A percentile compares a stretch with the other conserved stretches of the same genome.
phyloP scores from a whole-genome alignment of 2,888 invertebrate genomes.

The Gisinianus flammeolus region DNA sequence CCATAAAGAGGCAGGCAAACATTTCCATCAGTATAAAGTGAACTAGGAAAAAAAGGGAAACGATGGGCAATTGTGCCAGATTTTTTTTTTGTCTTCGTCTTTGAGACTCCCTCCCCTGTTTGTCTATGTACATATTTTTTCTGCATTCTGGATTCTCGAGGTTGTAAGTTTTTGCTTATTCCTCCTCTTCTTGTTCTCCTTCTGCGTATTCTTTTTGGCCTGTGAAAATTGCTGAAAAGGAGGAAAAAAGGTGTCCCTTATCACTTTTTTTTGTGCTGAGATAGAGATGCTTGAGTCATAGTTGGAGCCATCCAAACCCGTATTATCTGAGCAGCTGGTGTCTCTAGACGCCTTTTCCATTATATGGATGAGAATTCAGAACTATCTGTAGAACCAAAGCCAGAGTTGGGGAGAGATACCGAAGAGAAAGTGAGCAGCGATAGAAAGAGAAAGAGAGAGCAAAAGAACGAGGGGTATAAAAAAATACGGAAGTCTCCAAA shows the following conservation, averaged over 20 bases:
- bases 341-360: constrained; percentile 28
- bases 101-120: not conserved
- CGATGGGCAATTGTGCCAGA: constrained; percentile 13
- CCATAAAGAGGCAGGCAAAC: not conserved
- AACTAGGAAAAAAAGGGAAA: not conserved
- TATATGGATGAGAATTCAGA: constrained; percentile 31
- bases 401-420: not conserved
- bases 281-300: constrained; percentile 5
- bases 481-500: constrained; percentile 13
- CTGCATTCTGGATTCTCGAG: not conserved
- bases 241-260: constrained; percentile 24
- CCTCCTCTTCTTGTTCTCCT: too few species aligned
- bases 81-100: not conserved
- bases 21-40: not conserved
- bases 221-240: not conserved
- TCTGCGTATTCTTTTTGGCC: too few species aligned
- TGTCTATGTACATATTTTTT: not conserved
- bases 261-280: constrained; percentile 11
- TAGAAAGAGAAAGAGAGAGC: not conserved
- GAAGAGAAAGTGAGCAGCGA: constrained; percentile 14
- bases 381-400: not conserved
- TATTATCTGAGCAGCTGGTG: constrained; percentile 26
- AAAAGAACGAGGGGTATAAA: not conserved
- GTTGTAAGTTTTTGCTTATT: not conserved
- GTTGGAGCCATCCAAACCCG: not conserved